phyloP scores from a whole-genome alignment of 1,140 invertebrate species.

The Liolophura sinensis region DNA sequence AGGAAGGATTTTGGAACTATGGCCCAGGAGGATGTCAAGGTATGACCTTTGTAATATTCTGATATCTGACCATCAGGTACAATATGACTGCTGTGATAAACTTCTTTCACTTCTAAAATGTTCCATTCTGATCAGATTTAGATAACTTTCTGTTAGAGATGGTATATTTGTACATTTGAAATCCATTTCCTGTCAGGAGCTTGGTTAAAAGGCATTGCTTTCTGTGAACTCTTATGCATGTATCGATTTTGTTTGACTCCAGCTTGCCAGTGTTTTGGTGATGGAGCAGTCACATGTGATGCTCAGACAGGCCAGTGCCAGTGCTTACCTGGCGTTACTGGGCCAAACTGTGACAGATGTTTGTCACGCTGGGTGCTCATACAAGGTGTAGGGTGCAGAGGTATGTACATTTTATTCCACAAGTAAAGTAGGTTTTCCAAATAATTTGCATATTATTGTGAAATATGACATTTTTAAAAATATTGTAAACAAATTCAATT shows the following conservation, averaged over 20 bases:
- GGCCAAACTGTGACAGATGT: constrained; percentile 93
- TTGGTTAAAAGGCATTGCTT: too few species aligned
- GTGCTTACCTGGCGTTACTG: constrained; percentile 90
- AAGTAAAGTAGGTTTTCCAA: too few species aligned
- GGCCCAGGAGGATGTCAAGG: constrained; percentile 81
- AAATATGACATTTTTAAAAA: too few species aligned
- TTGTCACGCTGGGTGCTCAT: constrained; percentile 81
- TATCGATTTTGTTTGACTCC: constrained; percentile 8
- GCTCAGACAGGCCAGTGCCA: constrained; percentile 64
- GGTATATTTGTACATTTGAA: too few species aligned
- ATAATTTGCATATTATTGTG: too few species aligned
- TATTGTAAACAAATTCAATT: too few species aligned
- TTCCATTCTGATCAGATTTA: not conserved
- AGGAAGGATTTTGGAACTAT: constrained; percentile 93
- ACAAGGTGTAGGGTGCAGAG: constrained; percentile 62
- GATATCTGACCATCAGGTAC: too few species aligned
- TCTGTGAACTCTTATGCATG: too few species aligned
- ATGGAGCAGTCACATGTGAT: constrained; percentile 63
- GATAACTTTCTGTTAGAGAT: not conserved
- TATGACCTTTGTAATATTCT: constrained; percentile 60
- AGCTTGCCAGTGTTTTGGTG: constrained; percentile 53
- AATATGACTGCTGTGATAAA: too few species aligned
- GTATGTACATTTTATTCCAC: constrained; percentile 36
- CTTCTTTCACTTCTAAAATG: too few species aligned
- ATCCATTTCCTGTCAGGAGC: too few species aligned